phyloP scores from a whole-genome alignment of 2,113 vertebrate species.

The Oreochromis tanganicae region DNA sequence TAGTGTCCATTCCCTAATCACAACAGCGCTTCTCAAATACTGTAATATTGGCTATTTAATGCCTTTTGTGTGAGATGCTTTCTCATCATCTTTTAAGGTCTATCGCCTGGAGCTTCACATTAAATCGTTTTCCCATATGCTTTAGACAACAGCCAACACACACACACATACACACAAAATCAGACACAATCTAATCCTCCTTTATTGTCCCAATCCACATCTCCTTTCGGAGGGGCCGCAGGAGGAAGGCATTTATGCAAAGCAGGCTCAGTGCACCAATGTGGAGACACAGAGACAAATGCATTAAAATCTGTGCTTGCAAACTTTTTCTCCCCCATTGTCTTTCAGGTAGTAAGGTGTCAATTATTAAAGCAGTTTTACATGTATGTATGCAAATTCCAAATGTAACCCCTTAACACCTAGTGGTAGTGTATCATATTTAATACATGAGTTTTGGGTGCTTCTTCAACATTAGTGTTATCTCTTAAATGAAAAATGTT shows the following conservation, averaged over 20 bases:
- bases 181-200: constrained; percentile 39
- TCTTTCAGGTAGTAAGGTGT: constrained; percentile 15
- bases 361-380: constrained; percentile 11
- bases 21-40: constrained; percentile 6
- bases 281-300: neutral
- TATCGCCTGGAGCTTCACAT: constrained; percentile 31
- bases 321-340: neutral
- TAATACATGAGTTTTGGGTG: neutral
- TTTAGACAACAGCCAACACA: constrained; percentile 9
- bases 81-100: constrained; percentile 44
- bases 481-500: neutral
- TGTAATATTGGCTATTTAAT: constrained; percentile 26
- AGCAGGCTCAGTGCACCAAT: constrained; percentile 11
- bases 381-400: neutral
- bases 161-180: constrained; percentile 1
- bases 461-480: neutral
- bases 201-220: constrained; percentile 44
- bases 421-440: neutral
- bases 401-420: neutral
- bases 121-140: constrained; percentile 33
- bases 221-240: constrained; percentile 13
- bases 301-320: neutral
- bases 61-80: constrained; percentile 37
- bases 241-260: constrained; percentile 41
- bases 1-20: neutral